Conservation (phyloP, 2,113 vertebrate genomes). For the Chloebia gouldiae region DNA sequence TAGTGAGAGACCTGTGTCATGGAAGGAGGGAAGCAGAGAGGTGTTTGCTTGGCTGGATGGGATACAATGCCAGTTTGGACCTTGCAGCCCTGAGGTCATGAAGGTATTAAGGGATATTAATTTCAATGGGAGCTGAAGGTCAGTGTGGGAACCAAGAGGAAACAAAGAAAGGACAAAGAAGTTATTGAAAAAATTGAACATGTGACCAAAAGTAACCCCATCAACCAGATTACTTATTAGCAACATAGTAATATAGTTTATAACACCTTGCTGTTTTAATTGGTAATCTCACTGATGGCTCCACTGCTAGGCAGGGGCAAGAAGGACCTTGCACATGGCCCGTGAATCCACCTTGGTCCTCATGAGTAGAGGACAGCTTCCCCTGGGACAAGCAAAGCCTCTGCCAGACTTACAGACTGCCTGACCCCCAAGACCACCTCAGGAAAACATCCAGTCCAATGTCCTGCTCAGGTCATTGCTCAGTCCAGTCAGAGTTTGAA, state of each 20-base stretch:
- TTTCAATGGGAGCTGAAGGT: neutral
- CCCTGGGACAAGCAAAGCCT: neutral
- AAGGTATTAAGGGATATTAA: neutral
- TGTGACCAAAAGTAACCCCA: neutral
- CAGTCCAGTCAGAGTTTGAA: neutral
- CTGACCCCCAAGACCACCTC: neutral
- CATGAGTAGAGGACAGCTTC: accelerated
- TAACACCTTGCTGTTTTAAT: neutral
- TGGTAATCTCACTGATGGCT: neutral
- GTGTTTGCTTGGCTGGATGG: neutral
- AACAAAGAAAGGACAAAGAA: neutral
- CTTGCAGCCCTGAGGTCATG: neutral
- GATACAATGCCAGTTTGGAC: neutral
- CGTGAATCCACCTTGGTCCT: neutral
- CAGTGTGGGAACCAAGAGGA: neutral
- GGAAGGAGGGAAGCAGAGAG: neutral
- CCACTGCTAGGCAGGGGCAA: neutral
- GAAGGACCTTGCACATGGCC: neutral
- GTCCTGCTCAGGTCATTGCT: neutral
- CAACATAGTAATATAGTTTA: neutral
- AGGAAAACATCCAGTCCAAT: neutral
- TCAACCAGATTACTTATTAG: neutral
- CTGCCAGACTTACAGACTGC: neutral
- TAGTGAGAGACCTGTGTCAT: neutral
- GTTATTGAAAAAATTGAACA: neutral